Percentiles rank a stretch among this genome's conserved stretches.
Evolutionary conservation across 2,888 invertebrate species (phyloP).

Genomic region (Cartodere bifasciata): DNA sequence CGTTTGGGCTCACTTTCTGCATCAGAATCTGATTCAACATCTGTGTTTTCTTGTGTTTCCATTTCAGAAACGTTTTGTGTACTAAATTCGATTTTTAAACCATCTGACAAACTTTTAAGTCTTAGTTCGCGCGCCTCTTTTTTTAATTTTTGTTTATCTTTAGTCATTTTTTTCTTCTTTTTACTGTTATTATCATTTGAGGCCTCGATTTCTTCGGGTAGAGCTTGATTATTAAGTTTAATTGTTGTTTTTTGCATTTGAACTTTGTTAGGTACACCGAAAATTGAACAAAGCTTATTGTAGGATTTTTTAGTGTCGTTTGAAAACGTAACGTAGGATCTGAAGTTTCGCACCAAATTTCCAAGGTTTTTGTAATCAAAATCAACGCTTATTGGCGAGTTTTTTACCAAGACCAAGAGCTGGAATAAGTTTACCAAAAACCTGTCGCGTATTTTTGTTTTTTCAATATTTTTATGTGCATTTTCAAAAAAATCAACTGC

Average conservation of each 20-base stretch:
- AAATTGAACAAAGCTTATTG: conserved; percentile 33
- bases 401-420: conserved; percentile 40
- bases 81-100: conserved; percentile 25
- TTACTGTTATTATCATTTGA: conserved; percentile 14
- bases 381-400: conserved; percentile 27
- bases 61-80: conserved; percentile 16
- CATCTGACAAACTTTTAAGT: conserved; percentile 36
- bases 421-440: conserved; percentile 43
- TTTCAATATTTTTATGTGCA: conserved; percentile 26
- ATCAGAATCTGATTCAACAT: conserved; percentile 3
- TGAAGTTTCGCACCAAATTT: conserved; percentile 29
- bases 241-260: conserved; percentile 21
- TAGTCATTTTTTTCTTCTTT: conserved; percentile 11
- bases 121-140: conserved; percentile 37
- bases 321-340: conserved; percentile 29
- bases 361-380: conserved; percentile 35
- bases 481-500: conserved; percentile 33
- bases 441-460: conserved; percentile 42
- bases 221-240: conserved; percentile 21
- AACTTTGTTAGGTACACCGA: conserved; percentile 30
- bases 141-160: conserved; percentile 28
- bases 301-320: conserved; percentile 37
- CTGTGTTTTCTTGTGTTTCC: conserved; percentile 4
- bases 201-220: conserved; percentile 17
- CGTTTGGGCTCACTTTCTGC: not conserved